Evolutionary conservation across 2,888 invertebrate genomes (phyloP), one percentile per base, ranked within the genome.

Genomic region (Aethes cnicana): DNA sequence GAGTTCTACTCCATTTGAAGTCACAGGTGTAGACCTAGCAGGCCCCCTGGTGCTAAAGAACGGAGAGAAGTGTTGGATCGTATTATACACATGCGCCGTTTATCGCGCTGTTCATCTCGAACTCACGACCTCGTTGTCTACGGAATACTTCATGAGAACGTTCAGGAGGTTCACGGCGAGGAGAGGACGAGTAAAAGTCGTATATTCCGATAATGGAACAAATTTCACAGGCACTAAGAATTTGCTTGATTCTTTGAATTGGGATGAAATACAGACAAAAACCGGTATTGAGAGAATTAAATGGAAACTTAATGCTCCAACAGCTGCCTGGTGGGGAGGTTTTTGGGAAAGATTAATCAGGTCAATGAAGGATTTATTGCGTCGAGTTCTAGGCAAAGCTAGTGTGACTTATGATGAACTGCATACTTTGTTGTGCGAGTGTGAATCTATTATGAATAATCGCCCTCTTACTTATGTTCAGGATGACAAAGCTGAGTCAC

Each of bases 11-110:
- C 30, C 14, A 1, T 43, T 43, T 8, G 16, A 43, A 32, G 8
- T 12, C 1, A 43, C 30, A 2, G 43, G 43, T n/a, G 21, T 30
- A 11, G 32, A 43, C 20, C 21, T 43, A 6, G 43, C 43, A 3
- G 43, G 43, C 2, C 43, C 43, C 2, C 8, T 43, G n/a, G 12
- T 32, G 20, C n/a, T 18, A 30, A 12, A 7, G 30, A 30, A 1
- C 11, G 21, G 3, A 3, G 7, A 11, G n/a, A 43, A 43, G 8
- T 43, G 30, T 9, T 43, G 32, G 43, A 30, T 43, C 6, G 26
- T 41, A 11, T 14, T 41, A 9, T 41, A 25, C 26, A 41, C 41
- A 20, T 41, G 41, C n/a, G 41, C 43, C 4, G 30, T 32, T n/a
- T 43, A 43, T 12, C 18, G 43, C 7, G 32, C 43, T 2, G 17